Percentiles rank a stretch among this genome's conserved stretches.
phyloP scores from a whole-genome alignment of 1,140 invertebrate species.

The Ceratitis capitata region DNA sequence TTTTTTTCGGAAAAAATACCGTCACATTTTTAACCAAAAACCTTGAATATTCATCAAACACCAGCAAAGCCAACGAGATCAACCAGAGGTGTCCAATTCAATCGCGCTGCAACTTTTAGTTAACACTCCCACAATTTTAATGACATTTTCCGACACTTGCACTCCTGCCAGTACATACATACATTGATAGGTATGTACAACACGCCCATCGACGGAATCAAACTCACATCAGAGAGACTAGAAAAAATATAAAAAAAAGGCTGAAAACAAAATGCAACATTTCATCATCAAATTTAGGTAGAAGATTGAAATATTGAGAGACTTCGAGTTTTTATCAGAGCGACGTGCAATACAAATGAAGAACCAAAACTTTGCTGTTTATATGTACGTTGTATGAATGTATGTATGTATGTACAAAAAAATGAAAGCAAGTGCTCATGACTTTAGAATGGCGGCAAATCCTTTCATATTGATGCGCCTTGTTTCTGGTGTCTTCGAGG shows the following conservation, averaged over 20 bases:
- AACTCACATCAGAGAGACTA: too few species aligned
- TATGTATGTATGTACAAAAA: background rate
- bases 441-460: background rate
- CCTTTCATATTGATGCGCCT: slow-evolving; percentile 11
- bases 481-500: slow-evolving; percentile 25
- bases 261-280: background rate
- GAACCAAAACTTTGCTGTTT: background rate
- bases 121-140: background rate
- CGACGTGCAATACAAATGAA: background rate
- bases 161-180: background rate
- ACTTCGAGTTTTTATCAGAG: background rate
- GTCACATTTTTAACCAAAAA: background rate
- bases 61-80: background rate
- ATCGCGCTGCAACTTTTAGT: background rate
- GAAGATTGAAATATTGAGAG: background rate
- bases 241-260: background rate
- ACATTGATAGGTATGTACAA: background rate
- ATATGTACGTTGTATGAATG: background rate
- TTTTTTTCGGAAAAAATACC: too few species aligned
- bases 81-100: background rate
- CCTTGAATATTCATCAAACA: background rate
- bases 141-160: background rate
- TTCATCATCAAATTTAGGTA: slow-evolving; percentile 8
- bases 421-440: background rate
- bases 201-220: too few species aligned